A percentile compares a stretch with the other conserved stretches of the same genome.
Evolutionary conservation across 2,797 vertebrate genomes (phyloP).

Genomic region (Pseudochaenichthys georgianus): DNA sequence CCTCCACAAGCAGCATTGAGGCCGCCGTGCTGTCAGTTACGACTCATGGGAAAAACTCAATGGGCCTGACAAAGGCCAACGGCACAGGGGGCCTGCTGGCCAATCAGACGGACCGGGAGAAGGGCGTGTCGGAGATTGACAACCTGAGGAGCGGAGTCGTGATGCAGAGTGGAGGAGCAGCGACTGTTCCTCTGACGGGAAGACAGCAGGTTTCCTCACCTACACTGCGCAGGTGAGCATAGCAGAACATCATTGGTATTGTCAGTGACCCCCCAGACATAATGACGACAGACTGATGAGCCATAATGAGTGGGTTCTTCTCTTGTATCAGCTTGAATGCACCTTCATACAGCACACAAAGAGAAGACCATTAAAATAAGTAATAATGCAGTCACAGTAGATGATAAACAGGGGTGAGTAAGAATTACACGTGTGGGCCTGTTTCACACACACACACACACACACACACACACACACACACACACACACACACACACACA

Average conservation of each 20-base stretch:
- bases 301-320: slow-evolving; percentile 29
- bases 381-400: slow-evolving; percentile 48
- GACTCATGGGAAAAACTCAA: slow-evolving; percentile 65
- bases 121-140: slow-evolving; percentile 92
- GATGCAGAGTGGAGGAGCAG: slow-evolving; percentile 82
- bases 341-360: slow-evolving; percentile 20
- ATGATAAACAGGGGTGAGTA: slow-evolving; percentile 60
- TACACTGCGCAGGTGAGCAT: slow-evolving; percentile 93
- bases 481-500: not conserved
- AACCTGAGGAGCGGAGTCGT: slow-evolving; percentile 87
- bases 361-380: slow-evolving; percentile 27
- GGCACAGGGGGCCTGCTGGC: slow-evolving; percentile 84
- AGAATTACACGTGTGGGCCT: slow-evolving; percentile 64
- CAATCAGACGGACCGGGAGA: slow-evolving; percentile 98
- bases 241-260: slow-evolving; percentile 5
- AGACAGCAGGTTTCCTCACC: slow-evolving; percentile 96
- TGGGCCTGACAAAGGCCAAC: slow-evolving; percentile 80
- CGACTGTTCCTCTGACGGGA: slow-evolving; percentile 82
- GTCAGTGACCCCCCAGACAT: slow-evolving; percentile 35
- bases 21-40: slow-evolving; percentile 88
- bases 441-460: slow-evolving; percentile 35
- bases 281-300: slow-evolving; percentile 36
- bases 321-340: slow-evolving; percentile 56
- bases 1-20: slow-evolving; percentile 98
- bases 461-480: slow-evolving; percentile 19